Evolutionary conservation across 1,140 invertebrate species (phyloP), one percentile per base, ranked within the genome.

Genomic region (Drosophila grimshawi): DNA sequence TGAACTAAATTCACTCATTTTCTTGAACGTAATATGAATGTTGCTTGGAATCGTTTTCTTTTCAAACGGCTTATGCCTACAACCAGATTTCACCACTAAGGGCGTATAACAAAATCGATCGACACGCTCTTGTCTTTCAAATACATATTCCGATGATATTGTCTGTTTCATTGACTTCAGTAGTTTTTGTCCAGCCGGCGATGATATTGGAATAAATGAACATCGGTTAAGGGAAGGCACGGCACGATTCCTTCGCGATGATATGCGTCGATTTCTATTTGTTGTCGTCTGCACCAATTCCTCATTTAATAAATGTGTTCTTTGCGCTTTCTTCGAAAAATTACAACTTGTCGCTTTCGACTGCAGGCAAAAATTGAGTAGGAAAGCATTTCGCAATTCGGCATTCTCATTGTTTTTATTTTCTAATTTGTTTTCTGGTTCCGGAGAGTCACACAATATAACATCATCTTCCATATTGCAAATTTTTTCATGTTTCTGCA

Each of bases 401-500:
- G 74, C 63, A 51, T 91, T 86, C 53, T 92, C 86, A 48, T 64
- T 19, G 19, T 19, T 80, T 60, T 83, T 79, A 11, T 63, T 69
- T 39, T 80, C 71, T 33, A 55, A 49, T 70, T 80, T 79, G 19
- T 32, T 64, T 32, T 78, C 75, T 39, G 82, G 88, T 60, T 91
- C 86, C 32, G 91, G 86, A 46, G 86, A 83, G 67, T 92, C 91
- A 74, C 92, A 92, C 41, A 92, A 66, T 61, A 92, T 92, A 30
- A 92, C 92, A 77, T 92, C 92, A 56, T 92, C 91, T 27, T 92
- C 88, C 48, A 88, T 79, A 68, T 73, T 83, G 57, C 94, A 94
- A 27, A 93, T 90, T 56, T 93, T 93, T 92, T 94, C 94, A 70
- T 94, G 94, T 81, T 94, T 94, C 94, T 94, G 80, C 4, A 83